A percentile compares a stretch with the other conserved stretches of the same genome.
Evolutionary conservation across 2,888 invertebrate species (phyloP).

Genomic region (Lasioglossum figueresi): DNA sequence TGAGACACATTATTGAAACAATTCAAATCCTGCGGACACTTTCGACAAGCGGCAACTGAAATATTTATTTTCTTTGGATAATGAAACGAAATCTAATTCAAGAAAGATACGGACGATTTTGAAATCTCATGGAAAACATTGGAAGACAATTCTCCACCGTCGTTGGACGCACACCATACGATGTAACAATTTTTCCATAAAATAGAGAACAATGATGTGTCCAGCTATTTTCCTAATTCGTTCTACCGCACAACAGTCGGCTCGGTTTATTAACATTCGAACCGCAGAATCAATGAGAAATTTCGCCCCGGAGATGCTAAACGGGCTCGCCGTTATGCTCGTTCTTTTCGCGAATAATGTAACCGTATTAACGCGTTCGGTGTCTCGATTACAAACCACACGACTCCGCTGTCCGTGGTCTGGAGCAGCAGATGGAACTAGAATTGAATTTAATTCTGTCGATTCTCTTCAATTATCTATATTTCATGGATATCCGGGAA

Average conservation of each 20-base stretch:
- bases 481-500: background rate
- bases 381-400: constrained; percentile 11
- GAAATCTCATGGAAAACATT: background rate
- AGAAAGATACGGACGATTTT: background rate
- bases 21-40: background rate
- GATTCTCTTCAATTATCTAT: background rate
- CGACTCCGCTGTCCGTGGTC: background rate
- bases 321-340: background rate
- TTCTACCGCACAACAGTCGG: background rate
- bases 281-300: background rate
- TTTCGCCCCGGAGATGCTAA: background rate
- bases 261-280: background rate
- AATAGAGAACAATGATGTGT: no score
- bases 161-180: no score
- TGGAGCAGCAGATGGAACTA: background rate
- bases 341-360: background rate
- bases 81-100: background rate
- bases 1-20: background rate
- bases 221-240: background rate
- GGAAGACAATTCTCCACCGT: background rate
- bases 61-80: background rate
- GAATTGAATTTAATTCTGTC: constrained; percentile 9
- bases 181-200: no score
- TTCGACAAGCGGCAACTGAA: background rate
- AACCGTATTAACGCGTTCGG: constrained; percentile 5